A percentile compares a stretch with the other conserved stretches of the same genome.
These are phyloP conservation scores for Flabesymbios commensalis DNA, from an alignment of 2,888 invertebrate species.

Conservation along the genomic window DNA sequence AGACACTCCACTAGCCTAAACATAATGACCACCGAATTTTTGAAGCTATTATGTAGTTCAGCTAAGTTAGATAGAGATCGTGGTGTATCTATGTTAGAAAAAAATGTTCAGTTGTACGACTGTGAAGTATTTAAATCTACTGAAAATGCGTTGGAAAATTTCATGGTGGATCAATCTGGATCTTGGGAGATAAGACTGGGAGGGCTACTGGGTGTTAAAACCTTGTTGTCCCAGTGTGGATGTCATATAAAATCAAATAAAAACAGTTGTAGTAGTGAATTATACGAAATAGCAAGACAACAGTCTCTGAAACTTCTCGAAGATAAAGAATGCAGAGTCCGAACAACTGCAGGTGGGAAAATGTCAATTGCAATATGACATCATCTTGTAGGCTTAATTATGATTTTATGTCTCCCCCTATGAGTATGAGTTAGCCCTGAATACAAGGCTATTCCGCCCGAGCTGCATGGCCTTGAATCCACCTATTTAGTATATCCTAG, in stretches of 20 bases:
- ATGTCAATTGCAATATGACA: too few species aligned
- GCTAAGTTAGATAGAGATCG: conserved; percentile 58
- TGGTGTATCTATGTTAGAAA: conserved; percentile 45
- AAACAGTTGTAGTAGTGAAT: conserved; percentile 41
- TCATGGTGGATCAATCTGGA: conserved; percentile 40
- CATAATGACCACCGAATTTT: neutral
- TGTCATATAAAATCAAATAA: conserved; percentile 38
- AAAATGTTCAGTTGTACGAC: conserved; percentile 26
- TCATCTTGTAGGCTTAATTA: too few species aligned
- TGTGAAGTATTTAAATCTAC: conserved; percentile 33
- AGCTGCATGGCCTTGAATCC: too few species aligned
- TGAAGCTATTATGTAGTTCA: conserved; percentile 43
- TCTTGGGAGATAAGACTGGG: conserved; percentile 63
- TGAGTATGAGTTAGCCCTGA: too few species aligned
- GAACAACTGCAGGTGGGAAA: conserved; percentile 61
- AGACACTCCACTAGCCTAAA: neutral
- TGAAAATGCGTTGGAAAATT: conserved; percentile 39
- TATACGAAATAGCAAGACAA: conserved; percentile 33
- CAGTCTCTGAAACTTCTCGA: conserved; percentile 51
- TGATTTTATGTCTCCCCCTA: too few species aligned
- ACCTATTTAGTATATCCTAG: too few species aligned
- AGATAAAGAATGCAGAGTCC: conserved; percentile 62
- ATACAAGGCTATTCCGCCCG: too few species aligned
- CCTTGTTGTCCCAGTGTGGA: too few species aligned
- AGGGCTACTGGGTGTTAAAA: conserved; percentile 59